These are phyloP conservation scores for Hipposideros larvatus DNA, from an alignment of 2,797 vertebrate genomes.

Conservation along the genomic window DNA sequence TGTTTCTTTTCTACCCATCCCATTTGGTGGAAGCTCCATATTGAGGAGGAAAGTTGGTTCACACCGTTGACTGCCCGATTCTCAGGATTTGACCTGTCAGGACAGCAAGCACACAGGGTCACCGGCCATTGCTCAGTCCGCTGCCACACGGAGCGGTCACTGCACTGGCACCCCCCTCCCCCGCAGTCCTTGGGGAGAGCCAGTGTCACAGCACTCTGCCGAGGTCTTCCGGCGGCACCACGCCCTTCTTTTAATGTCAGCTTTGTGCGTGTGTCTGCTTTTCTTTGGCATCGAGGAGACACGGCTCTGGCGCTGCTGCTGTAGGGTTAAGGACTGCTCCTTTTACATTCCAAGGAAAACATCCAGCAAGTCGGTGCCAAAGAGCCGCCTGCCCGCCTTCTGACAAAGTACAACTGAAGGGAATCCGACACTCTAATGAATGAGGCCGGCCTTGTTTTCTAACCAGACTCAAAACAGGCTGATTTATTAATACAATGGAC, in stretches of 20 bases:
- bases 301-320: not conserved
- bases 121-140: not conserved
- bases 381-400: rapidly evolving
- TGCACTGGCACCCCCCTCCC: rapidly evolving
- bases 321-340: not conserved
- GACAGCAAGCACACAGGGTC: not conserved
- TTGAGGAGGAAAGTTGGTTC: not conserved
- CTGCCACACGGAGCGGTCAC: rapidly evolving
- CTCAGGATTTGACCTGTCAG: not conserved
- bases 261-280: not conserved
- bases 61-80: not conserved
- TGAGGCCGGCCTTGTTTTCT: not conserved
- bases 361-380: not conserved
- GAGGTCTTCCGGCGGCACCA: not conserved
- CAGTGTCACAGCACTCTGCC: not conserved
- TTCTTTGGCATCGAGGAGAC: not conserved
- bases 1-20: not conserved
- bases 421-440: not conserved
- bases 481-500: not conserved
- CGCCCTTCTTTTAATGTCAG: not conserved
- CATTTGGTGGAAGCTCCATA: not conserved
- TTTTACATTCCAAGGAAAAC: not conserved
- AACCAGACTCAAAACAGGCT: not conserved
- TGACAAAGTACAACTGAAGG: not conserved
- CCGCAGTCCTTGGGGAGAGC: not conserved